Conservation (phyloP, 2,888 invertebrate genomes). For the Boloria euphrosyne region DNA sequence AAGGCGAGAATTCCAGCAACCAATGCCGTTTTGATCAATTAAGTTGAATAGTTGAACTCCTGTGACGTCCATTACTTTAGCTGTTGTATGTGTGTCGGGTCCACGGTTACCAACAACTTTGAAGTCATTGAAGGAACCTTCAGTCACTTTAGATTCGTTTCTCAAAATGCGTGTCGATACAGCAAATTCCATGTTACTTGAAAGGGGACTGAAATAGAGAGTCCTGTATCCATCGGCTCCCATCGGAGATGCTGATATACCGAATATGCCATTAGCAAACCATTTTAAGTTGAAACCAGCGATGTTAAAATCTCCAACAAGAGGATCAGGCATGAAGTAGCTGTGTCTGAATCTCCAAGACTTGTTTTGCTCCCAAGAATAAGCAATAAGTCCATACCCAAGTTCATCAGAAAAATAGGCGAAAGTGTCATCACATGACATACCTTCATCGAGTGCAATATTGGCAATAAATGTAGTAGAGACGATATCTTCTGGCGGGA, state of each 20-base stretch:
- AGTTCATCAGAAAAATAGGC: constrained; percentile 92
- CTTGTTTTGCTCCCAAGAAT: constrained; percentile 88
- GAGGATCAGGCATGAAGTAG: constrained; percentile 91
- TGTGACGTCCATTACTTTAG: constrained; percentile 88
- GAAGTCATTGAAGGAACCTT: constrained; percentile 87
- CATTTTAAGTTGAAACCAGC: constrained; percentile 93
- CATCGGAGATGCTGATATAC: constrained; percentile 87
- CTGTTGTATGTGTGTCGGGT: constrained; percentile 86
- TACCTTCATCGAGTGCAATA: constrained; percentile 89
- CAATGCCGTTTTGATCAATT: constrained; percentile 91
- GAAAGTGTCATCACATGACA: constrained; percentile 88
- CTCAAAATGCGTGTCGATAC: constrained; percentile 89
- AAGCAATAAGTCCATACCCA: constrained; percentile 90
- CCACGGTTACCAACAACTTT: constrained; percentile 85
- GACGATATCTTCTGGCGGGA: constrained; percentile 88
- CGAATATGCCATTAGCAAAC: constrained; percentile 91
- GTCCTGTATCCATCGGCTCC: constrained; percentile 86
- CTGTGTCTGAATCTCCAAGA: constrained; percentile 92
- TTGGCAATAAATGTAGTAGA: constrained; percentile 92
- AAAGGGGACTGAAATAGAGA: constrained; percentile 89
- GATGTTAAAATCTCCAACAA: constrained; percentile 89
- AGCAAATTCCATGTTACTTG: constrained; percentile 89
- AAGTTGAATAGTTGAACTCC: constrained; percentile 90
- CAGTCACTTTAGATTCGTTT: constrained; percentile 85
- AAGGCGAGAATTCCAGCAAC: constrained; percentile 89